These are phyloP conservation scores for Drosophila falleni DNA, from an alignment of 2,888 invertebrate species.

Conservation along the genomic window DNA sequence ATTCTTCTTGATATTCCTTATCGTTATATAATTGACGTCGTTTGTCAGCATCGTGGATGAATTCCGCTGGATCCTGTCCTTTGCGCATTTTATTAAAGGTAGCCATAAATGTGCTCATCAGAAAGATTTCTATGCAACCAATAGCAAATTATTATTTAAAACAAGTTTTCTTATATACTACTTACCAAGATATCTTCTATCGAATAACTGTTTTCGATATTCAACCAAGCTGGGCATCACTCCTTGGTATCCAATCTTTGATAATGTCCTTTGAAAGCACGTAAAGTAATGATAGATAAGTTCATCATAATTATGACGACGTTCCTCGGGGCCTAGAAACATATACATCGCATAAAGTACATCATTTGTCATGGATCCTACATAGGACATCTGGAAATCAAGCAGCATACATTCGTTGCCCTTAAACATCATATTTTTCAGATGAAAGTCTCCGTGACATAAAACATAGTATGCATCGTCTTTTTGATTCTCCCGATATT, in stretches of 20 bases:
- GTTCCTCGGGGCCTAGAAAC: slow-evolving; percentile 56
- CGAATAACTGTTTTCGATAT: slow-evolving; percentile 57
- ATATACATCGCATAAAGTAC: slow-evolving; percentile 64
- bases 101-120: slow-evolving; percentile 40
- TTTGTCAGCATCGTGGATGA: slow-evolving; percentile 12
- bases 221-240: slow-evolving; percentile 53
- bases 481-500: slow-evolving; percentile 56
- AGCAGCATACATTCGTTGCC: slow-evolving; percentile 68
- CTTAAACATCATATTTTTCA: slow-evolving; percentile 74
- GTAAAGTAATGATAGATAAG: slow-evolving; percentile 68
- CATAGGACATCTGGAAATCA: slow-evolving; percentile 69
- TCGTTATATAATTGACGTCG: neutral
- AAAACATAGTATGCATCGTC: slow-evolving; percentile 61
- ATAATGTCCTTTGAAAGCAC: slow-evolving; percentile 56
- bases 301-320: slow-evolving; percentile 52
- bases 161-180: slow-evolving; percentile 20
- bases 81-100: slow-evolving; percentile 14
- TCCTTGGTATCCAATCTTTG: slow-evolving; percentile 59
- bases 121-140: slow-evolving; percentile 31
- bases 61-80: slow-evolving; percentile 7
- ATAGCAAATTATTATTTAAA: neutral
- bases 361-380: slow-evolving; percentile 66
- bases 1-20: slow-evolving; percentile 31
- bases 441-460: slow-evolving; percentile 76
- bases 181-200: slow-evolving; percentile 59